Base-by-base conservation (phyloP, 2,797 vertebrate species). In the Sebastes elongatus region DNA sequence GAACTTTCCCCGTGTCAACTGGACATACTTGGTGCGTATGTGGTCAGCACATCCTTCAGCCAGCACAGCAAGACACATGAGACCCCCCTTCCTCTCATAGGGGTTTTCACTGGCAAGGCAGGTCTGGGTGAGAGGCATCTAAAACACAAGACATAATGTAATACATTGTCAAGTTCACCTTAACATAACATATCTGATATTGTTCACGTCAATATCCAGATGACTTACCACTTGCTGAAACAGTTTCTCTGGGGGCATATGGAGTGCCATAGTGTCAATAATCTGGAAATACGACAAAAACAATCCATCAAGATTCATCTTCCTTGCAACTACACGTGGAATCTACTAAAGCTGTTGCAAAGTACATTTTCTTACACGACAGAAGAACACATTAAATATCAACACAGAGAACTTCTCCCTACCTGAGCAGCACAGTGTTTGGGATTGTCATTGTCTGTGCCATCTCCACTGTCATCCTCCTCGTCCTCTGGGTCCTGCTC, bases 11-110 rank as follows among this genome's bases (percentile, higher is more conserved):
- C 3, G 10, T 18, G 6, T 67, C 23, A 28, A 25, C 9, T 16
- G 27, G 3, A 71, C 87, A 10, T 89, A 98, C 97, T 97, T 97
- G 35, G 96, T 96, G 52, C 97, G 95, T 80, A 98, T 97, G 91
- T 97, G 95, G 85, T 98, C 97, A 0, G 97, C 97, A 83, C 97
- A 98, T 78, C 97, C 97, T 71, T 98, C 97, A 1, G 97, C 97
- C 82, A 98, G 87, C 64, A 98, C 97, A 0, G 97, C 97, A 22
- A 98, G 87, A 74, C 97, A 96, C 95, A 98, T 95, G 42, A 98
- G 94, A 2, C 96, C 97, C 0, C 97, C 97, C 85, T 98, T 98
- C 65, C 93, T 96, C 76, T 97, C 94, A 76, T 98, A 97, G 0
- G 96, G 96, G 68, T 93, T 93, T 20, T 95, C 86, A 78, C 96